phyloP scores from a whole-genome alignment of 1,140 invertebrate genomes.

The Nylanderia fulva region DNA sequence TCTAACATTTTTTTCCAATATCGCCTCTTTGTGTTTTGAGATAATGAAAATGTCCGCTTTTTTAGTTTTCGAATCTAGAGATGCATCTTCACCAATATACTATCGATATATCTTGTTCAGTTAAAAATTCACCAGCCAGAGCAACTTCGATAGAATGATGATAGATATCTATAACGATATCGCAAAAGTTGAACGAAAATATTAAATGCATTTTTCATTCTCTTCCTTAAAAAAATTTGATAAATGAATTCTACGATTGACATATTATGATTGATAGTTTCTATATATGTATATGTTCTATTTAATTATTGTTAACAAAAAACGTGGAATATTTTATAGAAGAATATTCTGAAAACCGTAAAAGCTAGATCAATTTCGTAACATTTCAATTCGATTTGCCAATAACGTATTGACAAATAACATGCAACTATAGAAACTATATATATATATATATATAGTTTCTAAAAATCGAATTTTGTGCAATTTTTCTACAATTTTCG shows the following conservation, averaged over 20 bases:
- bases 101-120: neutral
- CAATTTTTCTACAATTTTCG: neutral
- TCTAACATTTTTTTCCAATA: constrained; percentile 9
- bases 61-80: neutral
- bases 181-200: neutral
- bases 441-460: too few relatives aligned
- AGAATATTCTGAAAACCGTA: too few relatives aligned
- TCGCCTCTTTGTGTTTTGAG: neutral
- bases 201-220: neutral
- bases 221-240: constrained; percentile 2
- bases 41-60: constrained; percentile 4
- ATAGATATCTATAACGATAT: neutral
- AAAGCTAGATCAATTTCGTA: too few relatives aligned
- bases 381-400: too few relatives aligned
- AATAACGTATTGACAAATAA: too few relatives aligned
- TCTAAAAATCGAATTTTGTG: neutral
- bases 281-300: neutral
- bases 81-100: neutral
- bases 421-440: too few relatives aligned
- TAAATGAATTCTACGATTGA: neutral
- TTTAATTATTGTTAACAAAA: neutral
- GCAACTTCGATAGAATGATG: neutral
- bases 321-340: too few relatives aligned
- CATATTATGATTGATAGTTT: neutral
- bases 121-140: neutral